Percentiles rank a stretch among this genome's conserved stretches.
These are phyloP conservation scores for Drosophila melanica DNA, from an alignment of 1,140 invertebrate species.

Conservation along the genomic window DNA sequence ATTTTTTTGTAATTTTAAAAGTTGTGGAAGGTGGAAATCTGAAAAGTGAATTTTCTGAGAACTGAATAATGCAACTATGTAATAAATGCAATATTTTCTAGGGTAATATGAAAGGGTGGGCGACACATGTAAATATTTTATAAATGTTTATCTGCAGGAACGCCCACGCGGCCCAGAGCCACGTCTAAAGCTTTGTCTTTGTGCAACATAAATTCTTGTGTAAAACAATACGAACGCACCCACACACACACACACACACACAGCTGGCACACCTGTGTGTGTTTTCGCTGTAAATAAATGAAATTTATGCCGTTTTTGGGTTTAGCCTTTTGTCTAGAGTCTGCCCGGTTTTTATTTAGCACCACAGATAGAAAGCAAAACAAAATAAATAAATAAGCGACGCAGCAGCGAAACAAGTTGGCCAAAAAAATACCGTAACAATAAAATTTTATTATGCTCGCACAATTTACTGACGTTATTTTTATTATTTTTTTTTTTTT, in stretches of 20 bases:
- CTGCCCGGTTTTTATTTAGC: constrained; percentile 57
- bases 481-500: constrained; percentile 44
- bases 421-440: constrained; percentile 58
- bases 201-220: constrained; percentile 40
- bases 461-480: constrained; percentile 27
- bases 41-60: too few relatives aligned
- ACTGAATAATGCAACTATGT: too few relatives aligned
- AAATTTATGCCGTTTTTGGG: constrained; percentile 76
- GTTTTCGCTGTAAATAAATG: constrained; percentile 69
- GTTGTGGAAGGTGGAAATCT: too few relatives aligned
- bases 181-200: constrained; percentile 45
- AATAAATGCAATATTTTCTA: neutral
- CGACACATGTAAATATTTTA: constrained; percentile 67
- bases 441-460: constrained; percentile 74
- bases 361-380: constrained; percentile 26
- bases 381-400: constrained; percentile 56
- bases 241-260: constrained; percentile 12
- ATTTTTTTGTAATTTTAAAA: too few relatives aligned
- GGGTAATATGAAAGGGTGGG: too few relatives aligned
- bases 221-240: constrained; percentile 43
- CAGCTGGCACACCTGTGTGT: constrained; percentile 56
- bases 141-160: constrained; percentile 62
- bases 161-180: constrained; percentile 4
- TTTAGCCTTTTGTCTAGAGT: constrained; percentile 24
- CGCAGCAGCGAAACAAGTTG: constrained; percentile 44